Percentiles rank a stretch among this genome's conserved stretches.
phyloP scores from a whole-genome alignment of 2,797 vertebrate genomes.

The Onychomys arenicola region DNA sequence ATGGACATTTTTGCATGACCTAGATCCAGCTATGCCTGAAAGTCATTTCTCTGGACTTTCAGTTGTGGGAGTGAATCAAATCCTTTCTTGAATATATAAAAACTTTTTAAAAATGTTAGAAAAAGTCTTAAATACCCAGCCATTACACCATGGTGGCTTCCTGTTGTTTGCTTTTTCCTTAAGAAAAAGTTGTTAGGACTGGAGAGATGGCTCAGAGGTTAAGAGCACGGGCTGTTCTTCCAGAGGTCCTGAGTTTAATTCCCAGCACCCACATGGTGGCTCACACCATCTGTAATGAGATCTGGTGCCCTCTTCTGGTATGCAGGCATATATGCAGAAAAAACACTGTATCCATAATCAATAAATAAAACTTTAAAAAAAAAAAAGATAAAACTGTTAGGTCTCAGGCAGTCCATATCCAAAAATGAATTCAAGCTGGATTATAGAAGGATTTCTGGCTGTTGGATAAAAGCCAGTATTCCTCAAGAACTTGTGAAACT shows the following conservation, averaged over 20 bases:
- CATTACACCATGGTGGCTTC: background rate
- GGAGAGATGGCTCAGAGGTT: too few species aligned
- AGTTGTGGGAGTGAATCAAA: background rate
- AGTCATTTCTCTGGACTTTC: background rate
- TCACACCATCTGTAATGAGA: too few species aligned
- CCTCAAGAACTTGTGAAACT: background rate
- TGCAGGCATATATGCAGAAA: too few species aligned
- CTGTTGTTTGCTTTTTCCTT: background rate
- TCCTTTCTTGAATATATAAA: background rate
- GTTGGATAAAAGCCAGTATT: background rate
- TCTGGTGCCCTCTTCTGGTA: too few species aligned
- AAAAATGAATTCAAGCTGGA: background rate
- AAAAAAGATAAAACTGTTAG: background rate
- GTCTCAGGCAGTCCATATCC: background rate
- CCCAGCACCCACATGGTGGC: too few species aligned
- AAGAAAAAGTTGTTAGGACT: background rate
- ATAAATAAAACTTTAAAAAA: background rate
- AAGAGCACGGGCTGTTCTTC: too few species aligned
- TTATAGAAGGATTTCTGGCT: background rate
- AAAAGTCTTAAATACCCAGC: background rate
- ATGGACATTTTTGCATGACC: background rate
- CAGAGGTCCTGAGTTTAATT: too few species aligned
- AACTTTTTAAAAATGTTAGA: background rate
- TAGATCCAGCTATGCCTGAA: background rate
- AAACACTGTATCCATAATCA: too few species aligned